Percentiles rank a stretch among this genome's conserved stretches.
Evolutionary conservation across 2,113 vertebrate genomes (phyloP).

Genomic region (Muntiacus muntjak): DNA sequence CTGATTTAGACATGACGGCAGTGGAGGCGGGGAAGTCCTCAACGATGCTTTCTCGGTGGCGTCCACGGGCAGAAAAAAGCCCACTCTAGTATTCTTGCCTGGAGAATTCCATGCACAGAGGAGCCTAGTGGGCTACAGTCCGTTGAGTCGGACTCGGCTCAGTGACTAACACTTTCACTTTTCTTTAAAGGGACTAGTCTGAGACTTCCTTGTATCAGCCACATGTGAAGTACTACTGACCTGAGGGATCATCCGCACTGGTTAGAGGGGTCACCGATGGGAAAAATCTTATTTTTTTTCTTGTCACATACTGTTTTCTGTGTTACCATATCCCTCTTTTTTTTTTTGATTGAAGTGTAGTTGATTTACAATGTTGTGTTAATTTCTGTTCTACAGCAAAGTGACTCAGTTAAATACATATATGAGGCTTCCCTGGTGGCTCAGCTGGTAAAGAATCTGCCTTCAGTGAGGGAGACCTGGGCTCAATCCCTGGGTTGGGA

Average conservation of each 20-base stretch:
- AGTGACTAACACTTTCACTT: background rate
- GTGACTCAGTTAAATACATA: background rate
- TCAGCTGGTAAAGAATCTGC: background rate
- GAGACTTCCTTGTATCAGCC: background rate
- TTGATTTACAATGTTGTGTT: background rate
- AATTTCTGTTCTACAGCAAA: background rate
- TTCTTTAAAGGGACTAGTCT: background rate
- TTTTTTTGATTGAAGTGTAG: background rate
- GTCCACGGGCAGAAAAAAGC: too few species aligned
- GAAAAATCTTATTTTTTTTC: background rate
- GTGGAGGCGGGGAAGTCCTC: too few species aligned
- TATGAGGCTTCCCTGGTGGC: background rate
- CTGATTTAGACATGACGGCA: too few species aligned
- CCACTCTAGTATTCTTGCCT: background rate
- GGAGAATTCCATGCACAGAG: background rate
- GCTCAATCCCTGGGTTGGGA: background rate
- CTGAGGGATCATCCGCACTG: background rate
- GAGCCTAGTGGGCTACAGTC: background rate
- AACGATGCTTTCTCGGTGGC: too few species aligned
- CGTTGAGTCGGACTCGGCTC: rapidly evolving
- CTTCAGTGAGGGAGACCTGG: background rate
- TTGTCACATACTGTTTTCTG: background rate
- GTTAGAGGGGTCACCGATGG: background rate
- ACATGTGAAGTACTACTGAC: background rate
- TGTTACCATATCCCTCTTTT: background rate